A percentile compares a stretch with the other conserved stretches of the same genome.
These are phyloP conservation scores for Oreotrochilus melanogaster DNA, from an alignment of 2,113 vertebrate species.

Conservation along the genomic window DNA sequence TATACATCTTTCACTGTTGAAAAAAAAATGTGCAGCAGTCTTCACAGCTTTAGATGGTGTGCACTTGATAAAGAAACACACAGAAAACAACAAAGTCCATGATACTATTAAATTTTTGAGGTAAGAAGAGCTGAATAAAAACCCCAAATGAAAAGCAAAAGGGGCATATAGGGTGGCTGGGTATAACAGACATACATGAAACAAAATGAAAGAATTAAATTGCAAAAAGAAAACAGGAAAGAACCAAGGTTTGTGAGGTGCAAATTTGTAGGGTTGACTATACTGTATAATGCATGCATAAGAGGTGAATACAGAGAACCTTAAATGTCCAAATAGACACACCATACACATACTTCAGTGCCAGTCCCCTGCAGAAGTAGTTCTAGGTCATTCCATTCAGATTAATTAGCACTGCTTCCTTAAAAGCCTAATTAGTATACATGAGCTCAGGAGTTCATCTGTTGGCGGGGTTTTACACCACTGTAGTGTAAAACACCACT, in stretches of 20 bases:
- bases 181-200: neutral
- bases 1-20: neutral
- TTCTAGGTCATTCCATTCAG: neutral
- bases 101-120: neutral
- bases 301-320: neutral
- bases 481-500: too few species aligned
- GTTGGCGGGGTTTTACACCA: neutral
- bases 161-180: rapidly evolving
- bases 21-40: neutral
- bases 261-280: neutral
- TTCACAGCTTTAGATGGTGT: neutral
- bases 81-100: neutral
- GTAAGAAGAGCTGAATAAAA: neutral
- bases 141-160: neutral
- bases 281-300: neutral
- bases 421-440: neutral
- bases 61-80: neutral
- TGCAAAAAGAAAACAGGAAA: neutral
- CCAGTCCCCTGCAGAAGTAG: neutral
- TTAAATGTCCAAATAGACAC: neutral
- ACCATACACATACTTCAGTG: neutral
- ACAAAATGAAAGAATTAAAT: neutral
- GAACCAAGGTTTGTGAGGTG: neutral
- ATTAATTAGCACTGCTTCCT: neutral
- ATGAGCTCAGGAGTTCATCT: neutral